Base-by-base conservation (phyloP, 2,113 vertebrate genomes). In the Pseudonaja textilis region DNA sequence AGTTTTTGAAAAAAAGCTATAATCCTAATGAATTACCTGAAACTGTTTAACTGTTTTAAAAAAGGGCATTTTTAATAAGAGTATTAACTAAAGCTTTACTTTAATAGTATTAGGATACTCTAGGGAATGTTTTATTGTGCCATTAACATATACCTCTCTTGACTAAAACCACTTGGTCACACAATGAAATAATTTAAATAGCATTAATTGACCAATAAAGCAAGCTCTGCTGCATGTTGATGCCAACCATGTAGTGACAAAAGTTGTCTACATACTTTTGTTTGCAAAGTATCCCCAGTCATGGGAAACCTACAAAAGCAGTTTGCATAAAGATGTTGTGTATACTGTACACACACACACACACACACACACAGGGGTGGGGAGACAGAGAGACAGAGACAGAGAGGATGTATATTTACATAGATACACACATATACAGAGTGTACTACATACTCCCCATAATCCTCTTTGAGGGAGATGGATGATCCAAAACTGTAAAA, bases 191-290 rank as follows among this genome's bases (percentile, higher is more conserved):
- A 42, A 81, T 42, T 81, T 22, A 39, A 14, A 88, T 90, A 92
- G 0, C 61, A 95, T 86, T 93, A 95, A 93, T 5, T 92, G 56
- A n/a, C 29, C 90, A 91, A 92, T 95, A 93, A 95, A 95, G 87
- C 50, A 90, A 93, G 25, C 55, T 61, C 39, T 34, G 29, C 47
- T 1, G 39, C 89, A 6, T 89, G 45, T 61, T 85, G 64, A 85
- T 85, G 1, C 89, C 47, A 92, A 22, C 22, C 20, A 16, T 94
- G 18, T 14, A 93, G 26, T 93, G 91, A 93, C 9, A 86, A 23
- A 86, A 57, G 5, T 8, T 50, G 54, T 89, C 74, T 26, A 23
- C 61, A 81, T 89, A 14, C 23, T 47, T 92, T 92, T 57, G 54
- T 50, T 85, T 57, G 47, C 42, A 92, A 34, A 89, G 85, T 85